phyloP scores from a whole-genome alignment of 1,140 invertebrate genomes.

The Aculops lycopersici region DNA sequence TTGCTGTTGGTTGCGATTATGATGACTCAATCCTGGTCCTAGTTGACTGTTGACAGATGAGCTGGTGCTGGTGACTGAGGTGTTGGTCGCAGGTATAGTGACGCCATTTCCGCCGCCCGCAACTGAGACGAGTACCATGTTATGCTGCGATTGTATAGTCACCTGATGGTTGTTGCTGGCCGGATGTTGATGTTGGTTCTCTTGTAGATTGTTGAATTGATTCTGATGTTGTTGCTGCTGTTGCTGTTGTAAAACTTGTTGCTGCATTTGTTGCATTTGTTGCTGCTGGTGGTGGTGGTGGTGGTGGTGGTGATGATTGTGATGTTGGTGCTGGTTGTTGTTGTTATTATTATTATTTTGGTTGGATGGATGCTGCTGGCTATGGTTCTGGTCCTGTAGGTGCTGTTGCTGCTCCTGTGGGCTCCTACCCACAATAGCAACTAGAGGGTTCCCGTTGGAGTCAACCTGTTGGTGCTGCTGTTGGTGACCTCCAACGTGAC shows the following conservation, averaged over 20 bases:
- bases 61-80: neutral
- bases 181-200: neutral
- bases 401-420: too few species aligned
- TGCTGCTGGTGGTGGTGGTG: conserved; percentile 2
- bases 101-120: neutral
- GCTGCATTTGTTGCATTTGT: neutral
- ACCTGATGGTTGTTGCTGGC: neutral
- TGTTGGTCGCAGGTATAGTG: neutral
- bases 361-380: too few species aligned
- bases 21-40: too few species aligned
- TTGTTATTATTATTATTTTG: too few species aligned
- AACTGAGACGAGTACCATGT: neutral
- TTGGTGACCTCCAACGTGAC: too few species aligned
- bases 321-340: neutral
- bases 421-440: too few species aligned
- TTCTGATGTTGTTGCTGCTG: conserved; percentile 5
- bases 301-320: neutral
- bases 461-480: too few species aligned
- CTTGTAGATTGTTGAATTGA: neutral
- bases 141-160: neutral
- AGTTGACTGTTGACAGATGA: neutral
- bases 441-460: too few species aligned
- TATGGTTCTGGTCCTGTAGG: too few species aligned
- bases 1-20: too few species aligned
- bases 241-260: conserved; percentile 5